Evolutionary conservation across 2,113 vertebrate genomes (phyloP), one percentile per base, ranked within the genome.

Genomic region (Crotophaga sulcirostris): DNA sequence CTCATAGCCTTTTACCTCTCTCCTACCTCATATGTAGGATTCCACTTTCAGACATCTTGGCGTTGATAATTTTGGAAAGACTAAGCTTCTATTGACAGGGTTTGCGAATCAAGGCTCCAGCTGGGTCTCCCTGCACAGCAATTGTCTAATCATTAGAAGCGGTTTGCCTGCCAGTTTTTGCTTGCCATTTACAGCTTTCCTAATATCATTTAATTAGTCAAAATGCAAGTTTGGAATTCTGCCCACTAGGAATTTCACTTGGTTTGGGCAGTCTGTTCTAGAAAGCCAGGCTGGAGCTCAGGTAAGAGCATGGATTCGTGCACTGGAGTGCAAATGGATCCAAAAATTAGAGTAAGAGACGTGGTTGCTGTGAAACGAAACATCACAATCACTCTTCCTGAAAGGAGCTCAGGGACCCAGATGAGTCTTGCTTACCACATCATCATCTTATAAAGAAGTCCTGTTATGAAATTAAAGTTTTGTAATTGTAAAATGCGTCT

Each of bases 171-270:
- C 93, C 96, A 93, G 31, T 89, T 96, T 94, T 59, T 90, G 68
- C 2, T 11, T 96, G 97, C 94, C 92, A 74, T 96, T 97, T 97
- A 93, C 91, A 94, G 69, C 91, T 96, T 97, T 94, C 84, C 87
- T 97, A 80, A 90, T 96, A 89, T 83, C 97, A 95, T 91, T 97
- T 92, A 93, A 97, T 98, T 95, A 97, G 97, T 95, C 96, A 96
- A 92, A 96, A 91, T 84, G 84, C 89, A 94, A n/a, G 54, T 68
- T 91, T 97, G 97, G 97, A 96, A 34, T 62, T 81, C 64, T 86
- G 95, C 96, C 97, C 93, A 62, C 59, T 70, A 88, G 89, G 90
- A 73, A 81, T 93, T 91, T 77, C 77, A 25, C 94, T 96, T 55
- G 11, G 25, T 91, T 93, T 90, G 76, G 8, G 82, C 58, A 81